These are phyloP conservation scores for Archips xylosteana DNA, from an alignment of 2,888 invertebrate genomes.

Conservation along the genomic window DNA sequence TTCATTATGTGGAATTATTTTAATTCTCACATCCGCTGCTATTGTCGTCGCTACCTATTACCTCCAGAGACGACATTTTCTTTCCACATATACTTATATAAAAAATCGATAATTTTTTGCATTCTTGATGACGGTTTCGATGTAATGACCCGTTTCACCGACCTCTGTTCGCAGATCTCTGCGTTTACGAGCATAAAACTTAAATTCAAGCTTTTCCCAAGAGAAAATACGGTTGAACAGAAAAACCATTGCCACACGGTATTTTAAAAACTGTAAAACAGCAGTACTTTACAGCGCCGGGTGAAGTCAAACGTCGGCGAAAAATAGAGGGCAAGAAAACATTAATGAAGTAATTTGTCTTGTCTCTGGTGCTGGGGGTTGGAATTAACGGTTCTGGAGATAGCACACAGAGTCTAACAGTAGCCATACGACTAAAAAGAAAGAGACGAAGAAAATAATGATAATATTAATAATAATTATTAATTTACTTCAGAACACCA, in stretches of 20 bases:
- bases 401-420: conserved; percentile 25
- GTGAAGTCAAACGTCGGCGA: conserved; percentile 42
- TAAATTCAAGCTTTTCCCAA: background rate
- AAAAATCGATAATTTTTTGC: too few species aligned
- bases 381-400: conserved; percentile 40
- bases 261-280: conserved; percentile 30
- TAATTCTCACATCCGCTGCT: too few species aligned
- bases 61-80: too few species aligned
- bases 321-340: conserved; percentile 46
- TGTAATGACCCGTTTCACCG: too few species aligned
- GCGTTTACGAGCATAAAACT: too few species aligned
- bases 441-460: too few species aligned
- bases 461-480: background rate
- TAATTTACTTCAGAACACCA: background rate
- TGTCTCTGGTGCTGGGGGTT: conserved; percentile 38
- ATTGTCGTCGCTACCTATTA: too few species aligned
- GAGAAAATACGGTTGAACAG: background rate
- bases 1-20: too few species aligned
- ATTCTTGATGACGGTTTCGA: too few species aligned
- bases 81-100: too few species aligned
- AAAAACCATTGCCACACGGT: background rate
- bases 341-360: conserved; percentile 49
- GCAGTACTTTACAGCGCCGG: conserved; percentile 20
- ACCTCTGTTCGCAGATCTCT: too few species aligned
- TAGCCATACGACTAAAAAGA: background rate